Conservation (phyloP, 2,797 vertebrate genomes). For the Cynopterus sphinx region DNA sequence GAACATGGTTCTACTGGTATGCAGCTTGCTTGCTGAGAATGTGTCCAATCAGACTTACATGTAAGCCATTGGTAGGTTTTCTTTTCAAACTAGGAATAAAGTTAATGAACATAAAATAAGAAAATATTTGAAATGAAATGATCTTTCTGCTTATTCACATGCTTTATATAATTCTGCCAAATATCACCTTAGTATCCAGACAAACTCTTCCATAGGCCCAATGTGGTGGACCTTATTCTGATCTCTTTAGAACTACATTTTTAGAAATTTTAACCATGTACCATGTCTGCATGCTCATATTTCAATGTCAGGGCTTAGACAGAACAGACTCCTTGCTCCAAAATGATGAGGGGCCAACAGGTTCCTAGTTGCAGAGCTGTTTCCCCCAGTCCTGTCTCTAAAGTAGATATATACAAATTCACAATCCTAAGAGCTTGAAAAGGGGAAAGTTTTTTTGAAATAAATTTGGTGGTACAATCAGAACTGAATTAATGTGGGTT, state of each 20-base stretch:
- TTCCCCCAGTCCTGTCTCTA: background rate
- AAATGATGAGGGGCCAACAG: background rate
- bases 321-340: background rate
- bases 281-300: background rate
- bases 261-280: background rate
- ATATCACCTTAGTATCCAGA: background rate
- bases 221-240: background rate
- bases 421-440: background rate
- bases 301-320: background rate
- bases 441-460: background rate
- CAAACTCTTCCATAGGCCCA: background rate
- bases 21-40: background rate
- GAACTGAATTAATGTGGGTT: background rate
- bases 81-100: constrained; percentile 54
- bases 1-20: background rate
- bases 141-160: constrained; percentile 13
- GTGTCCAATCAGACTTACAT: background rate
- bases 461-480: background rate
- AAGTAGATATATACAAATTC: background rate
- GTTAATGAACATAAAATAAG: constrained; percentile 31
- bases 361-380: background rate
- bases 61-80: constrained; percentile 30
- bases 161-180: constrained; percentile 34
- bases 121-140: constrained; percentile 36
- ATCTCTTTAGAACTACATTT: background rate